A percentile compares a stretch with the other conserved stretches of the same genome.
phyloP scores from a whole-genome alignment of 2,888 invertebrate species.

The Callinectes sapidus region DNA sequence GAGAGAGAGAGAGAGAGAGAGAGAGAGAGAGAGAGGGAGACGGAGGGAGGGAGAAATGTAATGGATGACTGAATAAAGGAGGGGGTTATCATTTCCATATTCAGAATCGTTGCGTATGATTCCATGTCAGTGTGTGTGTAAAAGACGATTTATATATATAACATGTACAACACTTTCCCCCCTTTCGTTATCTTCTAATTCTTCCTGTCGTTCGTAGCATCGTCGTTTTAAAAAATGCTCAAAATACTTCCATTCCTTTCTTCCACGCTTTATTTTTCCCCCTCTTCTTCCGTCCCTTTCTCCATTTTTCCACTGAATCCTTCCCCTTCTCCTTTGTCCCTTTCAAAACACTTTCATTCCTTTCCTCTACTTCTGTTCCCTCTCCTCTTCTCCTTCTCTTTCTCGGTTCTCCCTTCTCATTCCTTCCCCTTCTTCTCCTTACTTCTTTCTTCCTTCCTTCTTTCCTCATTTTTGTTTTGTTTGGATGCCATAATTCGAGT shows the following conservation, averaged over 20 bases:
- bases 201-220: not conserved
- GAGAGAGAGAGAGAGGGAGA: not conserved
- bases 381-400: not conserved
- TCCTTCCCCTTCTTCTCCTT: not conserved
- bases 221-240: too few species aligned
- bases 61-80: not conserved
- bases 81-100: not conserved
- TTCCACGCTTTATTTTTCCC: not conserved
- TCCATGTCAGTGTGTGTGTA: not conserved
- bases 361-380: not conserved
- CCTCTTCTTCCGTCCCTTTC: not conserved
- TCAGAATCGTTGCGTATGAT: not conserved
- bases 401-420: not conserved
- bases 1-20: not conserved
- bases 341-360: not conserved
- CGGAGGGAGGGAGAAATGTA: not conserved
- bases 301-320: not conserved
- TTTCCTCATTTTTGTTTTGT: not conserved
- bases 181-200: constrained; percentile 2
- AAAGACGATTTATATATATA: not conserved
- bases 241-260: not conserved
- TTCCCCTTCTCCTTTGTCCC: not conserved
- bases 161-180: not conserved
- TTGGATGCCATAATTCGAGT: not conserved
- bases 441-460: not conserved